Evolutionary conservation across 2,797 vertebrate genomes (phyloP).

Genomic region (Sylvilagus floridanus): DNA sequence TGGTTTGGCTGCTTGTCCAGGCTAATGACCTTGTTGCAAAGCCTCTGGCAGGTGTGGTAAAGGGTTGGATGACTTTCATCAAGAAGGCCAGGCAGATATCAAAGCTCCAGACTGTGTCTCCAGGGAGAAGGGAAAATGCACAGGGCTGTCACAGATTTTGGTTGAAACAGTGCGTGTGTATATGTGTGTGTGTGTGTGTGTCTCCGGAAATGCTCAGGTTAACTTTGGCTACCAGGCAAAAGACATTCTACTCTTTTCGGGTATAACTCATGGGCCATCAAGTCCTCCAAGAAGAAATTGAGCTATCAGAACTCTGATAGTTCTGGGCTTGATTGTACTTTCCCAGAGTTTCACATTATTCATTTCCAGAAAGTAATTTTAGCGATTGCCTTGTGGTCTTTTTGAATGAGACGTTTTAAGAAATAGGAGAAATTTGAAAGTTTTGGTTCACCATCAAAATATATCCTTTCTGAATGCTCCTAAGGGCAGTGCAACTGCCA

Average conservation of each 20-base stretch:
- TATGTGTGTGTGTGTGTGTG: background rate
- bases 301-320: constrained; percentile 4
- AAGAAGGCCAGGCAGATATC: background rate
- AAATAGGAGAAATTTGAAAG: constrained; percentile 70
- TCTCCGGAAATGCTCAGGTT: constrained; percentile 7
- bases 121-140: constrained; percentile 5
- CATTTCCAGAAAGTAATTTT: constrained; percentile 78
- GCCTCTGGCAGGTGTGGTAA: background rate
- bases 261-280: background rate
- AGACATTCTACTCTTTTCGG: background rate
- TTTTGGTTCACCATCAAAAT: constrained; percentile 61
- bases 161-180: background rate
- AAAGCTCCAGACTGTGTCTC: background rate
- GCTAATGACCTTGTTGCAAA: constrained; percentile 41
- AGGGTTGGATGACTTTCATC: background rate
- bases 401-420: constrained; percentile 74
- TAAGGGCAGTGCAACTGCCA: constrained; percentile 34
- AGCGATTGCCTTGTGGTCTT: constrained; percentile 76
- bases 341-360: constrained; percentile 66
- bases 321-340: constrained; percentile 33
- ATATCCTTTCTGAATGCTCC: constrained; percentile 30
- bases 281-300: constrained; percentile 53
- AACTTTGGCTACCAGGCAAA: background rate
- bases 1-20: background rate
- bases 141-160: background rate